Evolutionary conservation across 2,113 vertebrate species (phyloP).

Genomic region (Accipiter cooperii): DNA sequence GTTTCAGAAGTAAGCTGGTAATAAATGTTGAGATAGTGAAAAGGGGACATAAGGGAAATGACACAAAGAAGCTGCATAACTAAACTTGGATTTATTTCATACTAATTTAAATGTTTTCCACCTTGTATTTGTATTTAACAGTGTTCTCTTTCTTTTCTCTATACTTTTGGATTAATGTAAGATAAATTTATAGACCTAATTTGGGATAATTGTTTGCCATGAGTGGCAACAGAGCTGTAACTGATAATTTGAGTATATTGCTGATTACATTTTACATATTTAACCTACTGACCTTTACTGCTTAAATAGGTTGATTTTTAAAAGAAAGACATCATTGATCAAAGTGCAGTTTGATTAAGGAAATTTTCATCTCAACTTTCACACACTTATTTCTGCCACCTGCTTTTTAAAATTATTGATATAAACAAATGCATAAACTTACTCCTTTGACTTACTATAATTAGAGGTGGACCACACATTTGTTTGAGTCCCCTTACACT

Average conservation of each 20-base stretch:
- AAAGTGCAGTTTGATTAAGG: background rate
- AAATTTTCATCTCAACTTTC: background rate
- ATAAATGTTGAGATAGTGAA: background rate
- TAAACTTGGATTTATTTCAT: background rate
- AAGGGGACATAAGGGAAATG: background rate
- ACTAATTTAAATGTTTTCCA: background rate
- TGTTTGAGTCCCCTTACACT: background rate
- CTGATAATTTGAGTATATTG: background rate
- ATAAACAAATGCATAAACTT: background rate
- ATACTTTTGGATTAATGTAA: background rate
- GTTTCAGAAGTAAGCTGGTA: background rate
- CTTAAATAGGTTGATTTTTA: background rate
- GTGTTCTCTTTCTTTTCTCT: background rate
- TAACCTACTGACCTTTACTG: background rate
- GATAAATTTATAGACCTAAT: background rate
- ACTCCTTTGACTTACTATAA: background rate
- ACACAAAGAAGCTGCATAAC: background rate
- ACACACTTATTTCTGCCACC: background rate
- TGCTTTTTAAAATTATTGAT: background rate
- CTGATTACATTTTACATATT: background rate
- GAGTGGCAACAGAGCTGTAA: background rate
- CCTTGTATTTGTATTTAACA: background rate
- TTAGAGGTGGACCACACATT: background rate
- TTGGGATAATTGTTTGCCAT: background rate
- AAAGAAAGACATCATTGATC: background rate